Evolutionary conservation across 2,888 invertebrate species (phyloP).

Genomic region (Acrobasis repandana): DNA sequence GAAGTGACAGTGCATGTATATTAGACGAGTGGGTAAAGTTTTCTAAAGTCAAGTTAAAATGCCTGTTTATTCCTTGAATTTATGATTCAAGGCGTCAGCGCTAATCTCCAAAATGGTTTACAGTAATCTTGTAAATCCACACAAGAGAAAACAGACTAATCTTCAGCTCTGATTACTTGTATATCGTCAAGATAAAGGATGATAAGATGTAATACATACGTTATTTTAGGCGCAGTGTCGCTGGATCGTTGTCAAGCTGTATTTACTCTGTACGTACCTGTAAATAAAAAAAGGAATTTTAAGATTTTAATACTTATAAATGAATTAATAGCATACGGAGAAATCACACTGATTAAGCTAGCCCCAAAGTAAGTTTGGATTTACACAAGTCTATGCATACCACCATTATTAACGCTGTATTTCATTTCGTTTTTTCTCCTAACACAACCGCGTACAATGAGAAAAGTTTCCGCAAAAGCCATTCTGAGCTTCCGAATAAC

Average conservation of each 20-base stretch:
- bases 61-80: not conserved
- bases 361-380: too few species aligned
- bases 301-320: too few species aligned
- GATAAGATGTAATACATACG: not conserved
- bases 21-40: not conserved
- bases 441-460: not conserved
- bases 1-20: too few species aligned
- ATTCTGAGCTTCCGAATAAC: not conserved
- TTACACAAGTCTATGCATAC: too few species aligned
- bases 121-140: not conserved
- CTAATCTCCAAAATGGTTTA: not conserved
- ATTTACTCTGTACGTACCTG: conserved; percentile 10
- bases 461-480: conserved; percentile 5
- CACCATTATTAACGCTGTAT: not conserved
- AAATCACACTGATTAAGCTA: too few species aligned
- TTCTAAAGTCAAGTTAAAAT: not conserved
- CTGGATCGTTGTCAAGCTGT: not conserved
- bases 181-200: not conserved
- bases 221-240: not conserved
- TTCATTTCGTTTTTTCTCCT: conserved; percentile 2
- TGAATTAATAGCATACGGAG: too few species aligned
- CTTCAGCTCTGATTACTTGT: not conserved
- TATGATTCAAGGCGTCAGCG: not conserved
- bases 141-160: not conserved
- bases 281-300: not conserved